Evolutionary conservation across 2,888 invertebrate species (phyloP).

Genomic region (Hoplodrina ambigua): DNA sequence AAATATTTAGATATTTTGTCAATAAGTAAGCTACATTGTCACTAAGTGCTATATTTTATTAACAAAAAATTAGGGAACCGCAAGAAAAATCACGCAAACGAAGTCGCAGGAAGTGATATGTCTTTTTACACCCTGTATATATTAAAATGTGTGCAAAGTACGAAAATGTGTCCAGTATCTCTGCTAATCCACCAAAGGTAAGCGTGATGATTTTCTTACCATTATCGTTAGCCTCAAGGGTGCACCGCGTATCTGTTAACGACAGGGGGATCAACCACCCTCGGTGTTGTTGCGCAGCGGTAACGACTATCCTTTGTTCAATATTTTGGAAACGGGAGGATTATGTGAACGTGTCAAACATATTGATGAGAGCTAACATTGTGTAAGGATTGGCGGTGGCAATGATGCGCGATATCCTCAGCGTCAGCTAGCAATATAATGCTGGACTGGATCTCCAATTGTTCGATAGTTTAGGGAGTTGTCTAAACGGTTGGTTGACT

Average conservation of each 20-base stretch:
- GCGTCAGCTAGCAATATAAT: no score
- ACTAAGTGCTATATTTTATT: no score
- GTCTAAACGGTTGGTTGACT: no score
- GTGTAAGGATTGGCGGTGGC: not conserved
- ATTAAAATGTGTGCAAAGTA: no score
- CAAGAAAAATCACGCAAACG: no score
- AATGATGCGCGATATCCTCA: not conserved
- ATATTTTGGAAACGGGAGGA: slow-evolving; percentile 2
- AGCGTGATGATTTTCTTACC: not conserved
- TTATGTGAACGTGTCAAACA: slow-evolving; percentile 12
- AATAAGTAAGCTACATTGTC: no score
- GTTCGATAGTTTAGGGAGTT: no score
- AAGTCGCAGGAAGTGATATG: no score
- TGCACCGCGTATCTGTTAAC: not conserved
- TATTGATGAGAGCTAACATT: slow-evolving; percentile 4
- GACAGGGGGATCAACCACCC: not conserved
- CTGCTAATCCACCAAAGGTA: slow-evolving; percentile 1
- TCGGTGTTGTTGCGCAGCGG: not conserved
- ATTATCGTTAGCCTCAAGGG: slow-evolving; percentile 6
- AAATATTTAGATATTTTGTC: no score
- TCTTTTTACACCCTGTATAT: no score
- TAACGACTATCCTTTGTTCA: slow-evolving; percentile 25
- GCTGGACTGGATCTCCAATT: no score
- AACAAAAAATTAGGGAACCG: no score
- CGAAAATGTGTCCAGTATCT: not conserved